Evolutionary conservation across 2,888 invertebrate species (phyloP), one percentile per base, ranked within the genome.

Genomic region (Xestia c-nigrum): DNA sequence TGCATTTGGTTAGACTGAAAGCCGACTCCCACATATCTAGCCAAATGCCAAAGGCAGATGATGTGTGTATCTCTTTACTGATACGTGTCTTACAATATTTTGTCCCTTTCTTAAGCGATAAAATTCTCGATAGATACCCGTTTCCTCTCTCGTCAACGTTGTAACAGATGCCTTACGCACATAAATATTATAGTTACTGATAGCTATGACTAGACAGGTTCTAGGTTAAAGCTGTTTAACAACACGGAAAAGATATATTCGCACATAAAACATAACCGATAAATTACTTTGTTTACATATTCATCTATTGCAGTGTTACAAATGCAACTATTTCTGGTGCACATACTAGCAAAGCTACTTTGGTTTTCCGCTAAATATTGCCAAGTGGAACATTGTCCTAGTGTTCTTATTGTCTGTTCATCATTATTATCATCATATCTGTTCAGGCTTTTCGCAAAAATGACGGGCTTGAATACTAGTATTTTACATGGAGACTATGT

Each of bases 341-440:
- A 14, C 14, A 19, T 31, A 40, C 10, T 52, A 9, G 21, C 43
- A 24, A 14, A 10, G 5, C 19, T 52, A 1, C 10, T 16, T 47
- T 7, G 5, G 14, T 19, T 21, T 59, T 72, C 38, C 72, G 38
- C 50, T 40, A n/a, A 73, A 67, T 40, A 38, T 38, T 74, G 66
- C 68, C 63, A 75, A 75, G n/a, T 74, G 12, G 57, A 40, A 21
- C 65, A 55, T 46, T 61, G 46, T 24, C 38, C 65, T 40, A 38
- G 19, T 69, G 40, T 21, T n/a, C 0, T 38, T 40, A 19, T 72
- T 6, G 31, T 24, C 21, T 50, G 21, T n/a, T 31, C 57, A 59
- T 57, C 14, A 16, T 59, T 16, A 31, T n/a, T n/a, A n/a, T n/a
- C 31, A 31, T 31, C 31, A 3, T 31, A 3, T 59, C 16, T 31